Conservation (phyloP, 2,797 vertebrate species). For the Pelochelys cantorii region DNA sequence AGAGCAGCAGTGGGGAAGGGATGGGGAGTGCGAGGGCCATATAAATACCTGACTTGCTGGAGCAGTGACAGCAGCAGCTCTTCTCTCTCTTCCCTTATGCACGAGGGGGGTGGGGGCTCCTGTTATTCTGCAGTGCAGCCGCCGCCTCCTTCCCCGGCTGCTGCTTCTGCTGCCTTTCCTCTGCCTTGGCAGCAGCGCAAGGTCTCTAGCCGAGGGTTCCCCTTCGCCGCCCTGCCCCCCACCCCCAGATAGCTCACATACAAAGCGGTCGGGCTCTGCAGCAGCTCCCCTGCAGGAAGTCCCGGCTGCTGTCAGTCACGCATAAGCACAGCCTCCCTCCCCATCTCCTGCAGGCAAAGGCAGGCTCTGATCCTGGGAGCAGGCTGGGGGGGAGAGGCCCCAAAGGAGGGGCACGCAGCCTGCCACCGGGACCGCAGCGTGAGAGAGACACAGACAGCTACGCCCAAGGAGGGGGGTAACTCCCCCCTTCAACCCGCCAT, state of each 20-base stretch:
- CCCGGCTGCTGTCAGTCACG: constrained; percentile 44
- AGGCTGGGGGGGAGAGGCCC: too few relatives aligned
- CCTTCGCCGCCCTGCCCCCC: neutral
- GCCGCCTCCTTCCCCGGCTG: neutral
- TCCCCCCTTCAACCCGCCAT: neutral
- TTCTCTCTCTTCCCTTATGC: neutral
- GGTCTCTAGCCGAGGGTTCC: constrained; percentile 5
- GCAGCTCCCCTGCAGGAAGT: constrained; percentile 58
- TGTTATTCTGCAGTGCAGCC: constrained; percentile 67
- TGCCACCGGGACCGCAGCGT: neutral
- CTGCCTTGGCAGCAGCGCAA: neutral
- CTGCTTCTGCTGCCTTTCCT: neutral
- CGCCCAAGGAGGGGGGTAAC: neutral
- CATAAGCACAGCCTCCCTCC: constrained; percentile 43
- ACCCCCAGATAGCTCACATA: neutral
- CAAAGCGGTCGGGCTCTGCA: neutral
- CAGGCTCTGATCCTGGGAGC: neutral
- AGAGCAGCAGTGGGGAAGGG: neutral
- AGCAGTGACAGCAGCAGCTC: neutral
- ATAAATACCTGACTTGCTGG: constrained; percentile 68
- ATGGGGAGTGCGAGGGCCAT: neutral
- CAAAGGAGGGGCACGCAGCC: neutral
- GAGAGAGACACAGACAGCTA: neutral
- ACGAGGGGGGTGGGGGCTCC: neutral
- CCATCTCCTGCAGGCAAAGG: constrained; percentile 29